Evolutionary conservation across 2,888 invertebrate genomes (phyloP).

Genomic region (Nomada ruficornis): DNA sequence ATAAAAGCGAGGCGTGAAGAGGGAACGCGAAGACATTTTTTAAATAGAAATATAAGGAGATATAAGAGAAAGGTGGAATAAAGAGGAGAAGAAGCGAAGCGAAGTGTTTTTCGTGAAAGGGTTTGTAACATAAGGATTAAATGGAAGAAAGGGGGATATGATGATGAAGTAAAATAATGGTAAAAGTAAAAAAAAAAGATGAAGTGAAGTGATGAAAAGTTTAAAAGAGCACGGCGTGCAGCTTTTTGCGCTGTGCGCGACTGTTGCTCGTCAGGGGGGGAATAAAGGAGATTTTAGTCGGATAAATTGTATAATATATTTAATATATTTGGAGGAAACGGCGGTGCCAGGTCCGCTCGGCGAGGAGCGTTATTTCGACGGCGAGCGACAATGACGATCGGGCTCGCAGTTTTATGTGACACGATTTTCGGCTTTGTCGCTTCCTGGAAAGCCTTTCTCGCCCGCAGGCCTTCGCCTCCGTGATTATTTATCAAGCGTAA

Average conservation of each 20-base stretch:
- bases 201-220: constrained; percentile 58
- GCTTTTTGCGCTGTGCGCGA: constrained; percentile 80
- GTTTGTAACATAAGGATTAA: constrained; percentile 60
- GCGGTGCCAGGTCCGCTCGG: constrained; percentile 70
- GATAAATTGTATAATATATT: constrained; percentile 84
- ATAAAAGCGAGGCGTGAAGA: constrained; percentile 50
- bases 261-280: constrained; percentile 63
- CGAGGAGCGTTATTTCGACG: constrained; percentile 44
- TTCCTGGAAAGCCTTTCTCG: constrained; percentile 53
- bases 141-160: constrained; percentile 33
- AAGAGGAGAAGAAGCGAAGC: constrained; percentile 49
- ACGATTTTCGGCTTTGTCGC: constrained; percentile 63
- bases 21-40: constrained; percentile 74
- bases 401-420: constrained; percentile 82
- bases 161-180: constrained; percentile 61
- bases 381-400: constrained; percentile 65
- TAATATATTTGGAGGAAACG: constrained; percentile 82
- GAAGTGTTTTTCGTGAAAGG: constrained; percentile 66
- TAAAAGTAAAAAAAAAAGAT: constrained; percentile 47
- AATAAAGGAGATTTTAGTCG: constrained; percentile 81
- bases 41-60: constrained; percentile 67
- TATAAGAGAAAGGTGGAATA: constrained; percentile 44
- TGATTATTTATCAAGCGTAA: constrained; percentile 82
- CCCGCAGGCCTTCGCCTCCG: constrained; percentile 63
- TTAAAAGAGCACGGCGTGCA: constrained; percentile 72